Conservation (phyloP, 2,888 invertebrate species). For the Tupiocoris notatus region DNA sequence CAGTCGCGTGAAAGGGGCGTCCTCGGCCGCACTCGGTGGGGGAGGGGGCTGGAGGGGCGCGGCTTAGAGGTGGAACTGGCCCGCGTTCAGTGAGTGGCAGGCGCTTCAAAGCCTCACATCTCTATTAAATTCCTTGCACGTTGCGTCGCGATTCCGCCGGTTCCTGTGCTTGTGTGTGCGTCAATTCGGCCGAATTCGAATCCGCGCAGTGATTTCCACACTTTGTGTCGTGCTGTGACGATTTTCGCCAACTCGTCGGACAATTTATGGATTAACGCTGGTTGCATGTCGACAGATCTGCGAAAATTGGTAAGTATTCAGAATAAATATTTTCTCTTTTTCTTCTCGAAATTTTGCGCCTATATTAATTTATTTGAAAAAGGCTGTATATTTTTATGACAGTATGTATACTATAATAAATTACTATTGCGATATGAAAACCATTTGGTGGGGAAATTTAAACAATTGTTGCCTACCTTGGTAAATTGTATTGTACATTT, state of each 20-base stretch:
- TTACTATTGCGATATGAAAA: too few relatives aligned
- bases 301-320: not conserved
- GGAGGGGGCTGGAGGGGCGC: not conserved
- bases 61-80: constrained; percentile 12
- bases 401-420: too few relatives aligned
- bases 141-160: not conserved
- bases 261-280: not conserved
- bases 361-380: not conserved
- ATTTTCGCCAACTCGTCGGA: not conserved
- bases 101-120: constrained; percentile 10
- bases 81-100: constrained; percentile 35
- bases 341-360: not conserved
- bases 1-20: not conserved
- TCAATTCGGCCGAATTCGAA: not conserved
- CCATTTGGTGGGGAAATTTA: too few relatives aligned
- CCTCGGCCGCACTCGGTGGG: not conserved
- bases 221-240: not conserved
- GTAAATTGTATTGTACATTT: too few relatives aligned
- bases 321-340: too few relatives aligned
- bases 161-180: not conserved
- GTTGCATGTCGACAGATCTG: not conserved
- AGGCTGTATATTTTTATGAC: too few relatives aligned
- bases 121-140: not conserved
- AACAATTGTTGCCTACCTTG: too few relatives aligned
- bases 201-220: not conserved